Conservation (phyloP, 2,888 invertebrate genomes). For the Ophraella communa region DNA sequence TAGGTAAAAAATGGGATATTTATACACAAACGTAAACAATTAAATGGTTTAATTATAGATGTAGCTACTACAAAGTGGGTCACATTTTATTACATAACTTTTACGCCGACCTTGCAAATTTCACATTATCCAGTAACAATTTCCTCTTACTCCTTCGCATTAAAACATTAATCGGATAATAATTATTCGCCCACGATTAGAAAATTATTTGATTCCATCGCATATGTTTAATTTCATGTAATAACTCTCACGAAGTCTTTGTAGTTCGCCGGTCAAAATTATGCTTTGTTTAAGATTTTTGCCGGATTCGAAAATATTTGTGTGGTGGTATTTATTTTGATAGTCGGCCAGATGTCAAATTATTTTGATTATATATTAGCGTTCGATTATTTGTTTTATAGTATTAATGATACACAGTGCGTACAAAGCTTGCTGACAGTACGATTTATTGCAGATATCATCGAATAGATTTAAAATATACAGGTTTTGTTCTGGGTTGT, state of each 20-base stretch:
- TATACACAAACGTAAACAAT: too few relatives aligned
- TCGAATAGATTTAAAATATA: too few relatives aligned
- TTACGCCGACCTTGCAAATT: background rate
- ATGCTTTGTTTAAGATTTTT: background rate
- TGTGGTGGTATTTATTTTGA: background rate
- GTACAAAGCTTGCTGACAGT: too few relatives aligned
- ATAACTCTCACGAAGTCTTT: background rate
- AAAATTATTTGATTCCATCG: background rate
- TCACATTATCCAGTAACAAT: background rate
- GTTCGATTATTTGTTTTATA: background rate
- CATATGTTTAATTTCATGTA: background rate
- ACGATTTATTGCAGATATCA: too few relatives aligned
- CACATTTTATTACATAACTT: background rate
- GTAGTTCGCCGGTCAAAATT: background rate
- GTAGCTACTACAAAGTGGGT: background rate
- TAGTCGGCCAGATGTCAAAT: constrained; percentile 8
- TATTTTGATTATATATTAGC: constrained; percentile 2
- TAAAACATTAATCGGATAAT: background rate
- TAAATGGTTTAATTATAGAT: too few relatives aligned
- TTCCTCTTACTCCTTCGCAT: background rate
- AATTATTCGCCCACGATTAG: background rate
- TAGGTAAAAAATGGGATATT: too few relatives aligned
- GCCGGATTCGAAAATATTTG: background rate
- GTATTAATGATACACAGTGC: background rate
- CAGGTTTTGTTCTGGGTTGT: background rate